Evolutionary conservation across 1,140 invertebrate species (phyloP), one percentile per base, ranked within the genome.

Genomic region (Heliconius melpomene): DNA sequence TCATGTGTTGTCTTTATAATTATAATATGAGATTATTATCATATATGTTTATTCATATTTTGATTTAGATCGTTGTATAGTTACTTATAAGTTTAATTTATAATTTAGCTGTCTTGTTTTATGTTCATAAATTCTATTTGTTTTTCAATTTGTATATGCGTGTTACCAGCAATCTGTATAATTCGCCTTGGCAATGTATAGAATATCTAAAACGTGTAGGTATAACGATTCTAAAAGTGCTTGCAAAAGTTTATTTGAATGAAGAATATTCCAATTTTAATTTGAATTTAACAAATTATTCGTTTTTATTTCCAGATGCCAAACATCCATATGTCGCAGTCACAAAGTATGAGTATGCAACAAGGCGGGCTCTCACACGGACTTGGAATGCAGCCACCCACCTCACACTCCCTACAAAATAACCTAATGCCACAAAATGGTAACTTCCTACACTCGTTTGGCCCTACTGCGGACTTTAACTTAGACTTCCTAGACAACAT

Each of bases 401-500:
- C 20, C 16, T 26, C 26, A 13, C 71, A 72, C 29, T 40, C 71
- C 7, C 29, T 72, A 18, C 84, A 87, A 57, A 85, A 82, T 1
- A 88, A 87, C 46, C 88, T 89, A 29, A 91, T 93, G 84, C 90
- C 88, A 11, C 82, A 85, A 73, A 88, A 84, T 84, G 84, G 84
- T 81, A 86, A 84, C 77, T 93, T 91, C 72, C 91, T 91, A 82
- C 94, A 91, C 80, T 92, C 94, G 91, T 96, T 95, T 71, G 95
- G 87, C 84, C 96, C 95, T 90, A 89, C 96, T 1, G 95, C 96
- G 29, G 97, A 97, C 88, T 97, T 97, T 87, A 97, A 96, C 91
- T 95, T 97, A 81, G 97, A 98, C 95, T 97, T 97, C 91, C 93
- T 98, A n/a, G 97, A 97, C 85, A 97, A 97, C 91, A 95, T 97